These are phyloP conservation scores for Pseudoatta argentina DNA, from an alignment of 1,140 invertebrate genomes.

Conservation along the genomic window DNA sequence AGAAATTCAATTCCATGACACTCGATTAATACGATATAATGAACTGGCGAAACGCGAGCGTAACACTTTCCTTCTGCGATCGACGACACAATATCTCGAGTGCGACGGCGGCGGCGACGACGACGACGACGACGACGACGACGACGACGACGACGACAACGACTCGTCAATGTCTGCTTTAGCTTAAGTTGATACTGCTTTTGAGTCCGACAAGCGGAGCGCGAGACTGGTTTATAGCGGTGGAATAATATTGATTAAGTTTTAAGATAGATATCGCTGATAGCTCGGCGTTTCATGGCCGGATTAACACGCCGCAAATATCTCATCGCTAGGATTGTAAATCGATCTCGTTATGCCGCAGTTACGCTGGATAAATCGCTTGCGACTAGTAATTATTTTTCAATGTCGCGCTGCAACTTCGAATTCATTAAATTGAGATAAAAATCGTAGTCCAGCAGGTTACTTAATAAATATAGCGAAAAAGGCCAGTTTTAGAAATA, in stretches of 20 bases:
- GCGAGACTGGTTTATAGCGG: slow-evolving; percentile 56
- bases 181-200: slow-evolving; percentile 19
- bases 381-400: slow-evolving; percentile 17
- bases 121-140: slow-evolving; percentile 21
- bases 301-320: slow-evolving; percentile 54
- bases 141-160: slow-evolving; percentile 16
- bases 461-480: neutral
- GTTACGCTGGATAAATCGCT: slow-evolving; percentile 41
- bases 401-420: neutral
- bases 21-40: slow-evolving; percentile 65
- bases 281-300: slow-evolving; percentile 34
- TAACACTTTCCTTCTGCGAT: slow-evolving; percentile 35
- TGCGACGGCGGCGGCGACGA: slow-evolving; percentile 12
- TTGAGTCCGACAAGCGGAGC: slow-evolving; percentile 24
- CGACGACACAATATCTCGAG: slow-evolving; percentile 34
- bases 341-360: slow-evolving; percentile 37
- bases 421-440: slow-evolving; percentile 47
- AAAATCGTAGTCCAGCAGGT: slow-evolving; percentile 1
- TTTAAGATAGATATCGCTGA: slow-evolving; percentile 35
- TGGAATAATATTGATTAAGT: slow-evolving; percentile 58
- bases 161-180: too few relatives aligned
- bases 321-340: slow-evolving; percentile 51
- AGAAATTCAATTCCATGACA: slow-evolving; percentile 59
- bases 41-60: slow-evolving; percentile 53
- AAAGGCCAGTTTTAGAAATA: neutral